Evolutionary conservation across 2,113 vertebrate species (phyloP).

Genomic region (Nesospiza acunhae): DNA sequence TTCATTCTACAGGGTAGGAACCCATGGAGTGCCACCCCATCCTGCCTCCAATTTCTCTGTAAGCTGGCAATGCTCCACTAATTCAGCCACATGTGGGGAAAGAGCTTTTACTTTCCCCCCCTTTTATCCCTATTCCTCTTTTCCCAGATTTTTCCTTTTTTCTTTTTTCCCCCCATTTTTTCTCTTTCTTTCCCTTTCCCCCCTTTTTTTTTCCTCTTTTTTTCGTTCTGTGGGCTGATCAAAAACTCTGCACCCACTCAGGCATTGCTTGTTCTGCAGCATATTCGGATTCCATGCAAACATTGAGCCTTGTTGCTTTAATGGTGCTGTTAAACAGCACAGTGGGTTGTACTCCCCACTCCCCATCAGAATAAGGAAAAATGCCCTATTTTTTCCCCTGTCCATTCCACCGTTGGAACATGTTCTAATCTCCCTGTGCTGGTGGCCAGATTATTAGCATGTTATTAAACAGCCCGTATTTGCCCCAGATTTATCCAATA

Average conservation of each 20-base stretch:
- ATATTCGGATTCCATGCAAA: not conserved
- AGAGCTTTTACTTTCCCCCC: not conserved
- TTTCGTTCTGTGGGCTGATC: not conserved
- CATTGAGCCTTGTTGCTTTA: not conserved
- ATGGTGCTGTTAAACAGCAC: not conserved
- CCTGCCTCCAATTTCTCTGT: not conserved
- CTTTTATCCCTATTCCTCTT: not conserved
- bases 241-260: not conserved
- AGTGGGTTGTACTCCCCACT: not conserved
- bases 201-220: not conserved
- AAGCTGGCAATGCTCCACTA: not conserved
- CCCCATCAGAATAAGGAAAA: not conserved
- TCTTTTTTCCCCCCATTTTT: not conserved
- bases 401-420: not conserved
- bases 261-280: not conserved
- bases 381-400: not conserved
- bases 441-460: not conserved
- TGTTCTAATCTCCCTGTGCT: not conserved
- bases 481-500: not conserved
- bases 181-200: not conserved
- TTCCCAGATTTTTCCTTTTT: no score
- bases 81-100: not conserved
- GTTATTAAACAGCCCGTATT: not conserved
- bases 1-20: fast-evolving
- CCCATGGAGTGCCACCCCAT: no score